Conservation (phyloP, 2,797 vertebrate species). For the Chaetodon trifasciatus region DNA sequence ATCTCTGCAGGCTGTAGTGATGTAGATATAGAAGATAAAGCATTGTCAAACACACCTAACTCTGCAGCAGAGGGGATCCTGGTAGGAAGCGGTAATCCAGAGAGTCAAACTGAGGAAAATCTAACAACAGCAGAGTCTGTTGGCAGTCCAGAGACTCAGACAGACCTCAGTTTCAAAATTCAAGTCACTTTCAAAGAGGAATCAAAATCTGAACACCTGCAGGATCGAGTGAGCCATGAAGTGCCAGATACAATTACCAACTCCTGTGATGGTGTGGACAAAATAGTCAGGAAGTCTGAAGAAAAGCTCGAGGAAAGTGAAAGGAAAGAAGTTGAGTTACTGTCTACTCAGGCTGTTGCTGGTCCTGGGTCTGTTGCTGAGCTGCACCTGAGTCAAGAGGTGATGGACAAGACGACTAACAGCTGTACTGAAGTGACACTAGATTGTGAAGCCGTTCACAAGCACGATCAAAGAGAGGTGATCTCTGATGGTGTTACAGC, state of each 20-base stretch:
- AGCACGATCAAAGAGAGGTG: slow-evolving; percentile 35
- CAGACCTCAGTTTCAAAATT: slow-evolving; percentile 67
- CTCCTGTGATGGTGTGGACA: slow-evolving; percentile 39
- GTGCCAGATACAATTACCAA: slow-evolving; percentile 38
- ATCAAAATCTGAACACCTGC: slow-evolving; percentile 35
- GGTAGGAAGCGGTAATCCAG: slow-evolving; percentile 29
- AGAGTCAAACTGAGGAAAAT: slow-evolving; percentile 32
- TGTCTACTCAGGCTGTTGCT: slow-evolving; percentile 13
- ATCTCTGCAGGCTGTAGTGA: slow-evolving; percentile 15
- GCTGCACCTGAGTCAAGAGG: slow-evolving; percentile 33
- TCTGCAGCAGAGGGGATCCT: slow-evolving; percentile 30
- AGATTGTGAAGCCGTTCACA: slow-evolving; percentile 25
- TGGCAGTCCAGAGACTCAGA: slow-evolving; percentile 40
- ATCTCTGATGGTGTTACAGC: slow-evolving; percentile 34
- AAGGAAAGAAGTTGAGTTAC: slow-evolving; percentile 32
- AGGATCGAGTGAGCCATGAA: slow-evolving; percentile 22
- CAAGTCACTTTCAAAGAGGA: slow-evolving; percentile 61
- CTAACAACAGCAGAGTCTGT: slow-evolving; percentile 9
- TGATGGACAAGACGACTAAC: slow-evolving; percentile 30
- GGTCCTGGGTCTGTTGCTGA: slow-evolving; percentile 35
- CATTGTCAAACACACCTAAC: slow-evolving; percentile 14
- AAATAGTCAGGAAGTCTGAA: slow-evolving; percentile 36
- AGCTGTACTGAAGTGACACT: slow-evolving; percentile 37
- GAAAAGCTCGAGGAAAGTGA: slow-evolving; percentile 52
- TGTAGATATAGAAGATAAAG: slow-evolving; percentile 12